These are phyloP conservation scores for Luffia ferchaultella DNA, from an alignment of 2,888 invertebrate genomes.

Conservation along the genomic window DNA sequence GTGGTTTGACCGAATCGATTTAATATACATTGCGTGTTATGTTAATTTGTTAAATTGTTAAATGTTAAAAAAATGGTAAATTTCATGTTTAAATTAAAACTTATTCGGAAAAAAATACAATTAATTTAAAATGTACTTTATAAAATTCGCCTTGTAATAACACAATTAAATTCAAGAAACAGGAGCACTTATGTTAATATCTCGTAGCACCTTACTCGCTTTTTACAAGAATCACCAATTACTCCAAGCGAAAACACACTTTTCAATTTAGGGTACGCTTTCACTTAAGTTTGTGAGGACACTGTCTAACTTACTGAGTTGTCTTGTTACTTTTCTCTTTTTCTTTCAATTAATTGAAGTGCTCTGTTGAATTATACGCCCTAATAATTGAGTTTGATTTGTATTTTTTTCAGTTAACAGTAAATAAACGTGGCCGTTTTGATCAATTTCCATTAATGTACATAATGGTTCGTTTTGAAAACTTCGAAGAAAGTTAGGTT, in stretches of 20 bases:
- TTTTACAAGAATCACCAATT: slow-evolving; percentile 24
- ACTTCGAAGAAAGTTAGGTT: no score
- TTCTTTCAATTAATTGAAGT: slow-evolving; percentile 13
- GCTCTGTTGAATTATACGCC: not conserved
- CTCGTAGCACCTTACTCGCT: slow-evolving; percentile 7
- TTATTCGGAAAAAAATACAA: no score
- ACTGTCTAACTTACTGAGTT: slow-evolving; percentile 14
- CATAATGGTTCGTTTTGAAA: no score
- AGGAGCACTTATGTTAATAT: not conserved
- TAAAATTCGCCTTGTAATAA: not conserved
- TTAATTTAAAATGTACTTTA: no score
- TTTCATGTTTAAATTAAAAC: no score
- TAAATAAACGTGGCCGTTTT: no score
- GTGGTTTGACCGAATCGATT: slow-evolving; percentile 24
- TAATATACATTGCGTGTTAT: slow-evolving; percentile 4
- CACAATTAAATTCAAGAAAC: not conserved
- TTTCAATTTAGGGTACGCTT: slow-evolving; percentile 25
- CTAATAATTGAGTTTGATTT: no score
- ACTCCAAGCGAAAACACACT: slow-evolving; percentile 25
- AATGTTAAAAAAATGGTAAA: no score
- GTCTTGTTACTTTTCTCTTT: slow-evolving; percentile 33
- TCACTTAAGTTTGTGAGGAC: slow-evolving; percentile 15
- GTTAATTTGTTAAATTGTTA: no score
- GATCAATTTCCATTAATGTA: no score
- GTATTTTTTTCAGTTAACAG: no score